Conservation (phyloP, 2,113 vertebrate species). For the Microtus oregoni region DNA sequence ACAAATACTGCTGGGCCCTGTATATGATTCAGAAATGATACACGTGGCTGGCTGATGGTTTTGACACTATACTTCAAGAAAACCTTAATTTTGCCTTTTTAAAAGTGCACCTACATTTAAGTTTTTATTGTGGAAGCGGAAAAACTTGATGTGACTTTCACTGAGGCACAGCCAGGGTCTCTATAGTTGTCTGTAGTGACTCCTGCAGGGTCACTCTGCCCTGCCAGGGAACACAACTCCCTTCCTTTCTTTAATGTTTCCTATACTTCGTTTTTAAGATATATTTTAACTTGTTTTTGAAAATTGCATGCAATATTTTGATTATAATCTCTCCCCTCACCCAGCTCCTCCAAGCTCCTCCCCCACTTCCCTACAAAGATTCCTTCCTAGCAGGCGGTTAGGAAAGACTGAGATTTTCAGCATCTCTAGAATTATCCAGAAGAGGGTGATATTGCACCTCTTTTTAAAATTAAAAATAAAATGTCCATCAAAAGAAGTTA, state of each 20-base stretch:
- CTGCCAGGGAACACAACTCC: neutral
- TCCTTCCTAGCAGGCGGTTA: neutral
- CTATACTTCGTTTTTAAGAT: neutral
- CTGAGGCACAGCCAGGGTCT: neutral
- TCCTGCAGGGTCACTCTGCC: no score
- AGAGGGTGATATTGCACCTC: conserved; percentile 70
- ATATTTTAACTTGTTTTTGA: neutral
- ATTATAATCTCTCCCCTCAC: neutral
- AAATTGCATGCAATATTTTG: neutral
- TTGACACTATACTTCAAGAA: neutral
- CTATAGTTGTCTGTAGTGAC: neutral
- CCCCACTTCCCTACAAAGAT: neutral
- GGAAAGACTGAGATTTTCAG: neutral
- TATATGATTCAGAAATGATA: conserved; percentile 60
- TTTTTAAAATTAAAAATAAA: neutral
- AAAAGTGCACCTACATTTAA: neutral
- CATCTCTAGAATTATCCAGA: conserved; percentile 49
- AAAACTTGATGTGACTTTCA: neutral
- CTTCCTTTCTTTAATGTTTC: neutral
- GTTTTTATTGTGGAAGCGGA: neutral
- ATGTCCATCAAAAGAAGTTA: neutral
- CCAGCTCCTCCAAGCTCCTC: neutral
- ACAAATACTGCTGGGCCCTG: conserved; percentile 86
- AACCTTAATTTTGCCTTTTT: neutral
- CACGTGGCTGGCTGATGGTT: neutral